A percentile compares a stretch with the other conserved stretches of the same genome.
phyloP scores from a whole-genome alignment of 2,888 invertebrate genomes.

The Yponomeuta plumbellus region DNA sequence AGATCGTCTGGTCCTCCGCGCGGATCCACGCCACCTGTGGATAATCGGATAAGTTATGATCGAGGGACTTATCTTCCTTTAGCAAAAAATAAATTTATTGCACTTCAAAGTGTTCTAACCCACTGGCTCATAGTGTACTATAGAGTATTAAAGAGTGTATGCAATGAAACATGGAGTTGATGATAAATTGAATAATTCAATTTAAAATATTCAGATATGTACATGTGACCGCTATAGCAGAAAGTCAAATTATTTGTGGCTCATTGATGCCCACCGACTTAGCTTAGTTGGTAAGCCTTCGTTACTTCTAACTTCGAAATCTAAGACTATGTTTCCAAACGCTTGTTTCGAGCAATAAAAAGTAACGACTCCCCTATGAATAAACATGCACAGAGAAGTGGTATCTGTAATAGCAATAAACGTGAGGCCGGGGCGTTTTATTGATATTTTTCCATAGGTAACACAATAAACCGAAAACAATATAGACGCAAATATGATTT shows the following conservation, averaged over 20 bases:
- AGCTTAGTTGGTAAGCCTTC: too few species aligned
- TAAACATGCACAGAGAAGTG: background rate
- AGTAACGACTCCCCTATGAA: background rate
- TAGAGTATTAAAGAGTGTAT: too few species aligned
- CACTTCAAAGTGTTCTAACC: too few species aligned
- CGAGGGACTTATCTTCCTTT: background rate
- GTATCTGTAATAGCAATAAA: background rate
- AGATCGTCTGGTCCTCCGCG: constrained; percentile 84
- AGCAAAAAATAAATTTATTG: too few species aligned
- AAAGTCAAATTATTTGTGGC: too few species aligned
- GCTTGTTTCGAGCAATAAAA: background rate
- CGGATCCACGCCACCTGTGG: constrained; percentile 85
- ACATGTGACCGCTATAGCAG: too few species aligned
- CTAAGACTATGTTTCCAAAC: background rate
- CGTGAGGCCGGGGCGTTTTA: background rate
- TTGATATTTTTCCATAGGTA: background rate
- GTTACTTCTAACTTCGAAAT: background rate
- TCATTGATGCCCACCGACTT: too few species aligned
- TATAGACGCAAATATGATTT: background rate
- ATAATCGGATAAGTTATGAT: background rate
- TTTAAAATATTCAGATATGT: too few species aligned
- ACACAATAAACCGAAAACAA: constrained; percentile 1
- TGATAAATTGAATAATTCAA: too few species aligned
- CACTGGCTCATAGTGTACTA: too few species aligned
- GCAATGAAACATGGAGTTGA: too few species aligned